Base-by-base conservation (phyloP, 2,797 vertebrate species). In the Onychomys arenicola region DNA sequence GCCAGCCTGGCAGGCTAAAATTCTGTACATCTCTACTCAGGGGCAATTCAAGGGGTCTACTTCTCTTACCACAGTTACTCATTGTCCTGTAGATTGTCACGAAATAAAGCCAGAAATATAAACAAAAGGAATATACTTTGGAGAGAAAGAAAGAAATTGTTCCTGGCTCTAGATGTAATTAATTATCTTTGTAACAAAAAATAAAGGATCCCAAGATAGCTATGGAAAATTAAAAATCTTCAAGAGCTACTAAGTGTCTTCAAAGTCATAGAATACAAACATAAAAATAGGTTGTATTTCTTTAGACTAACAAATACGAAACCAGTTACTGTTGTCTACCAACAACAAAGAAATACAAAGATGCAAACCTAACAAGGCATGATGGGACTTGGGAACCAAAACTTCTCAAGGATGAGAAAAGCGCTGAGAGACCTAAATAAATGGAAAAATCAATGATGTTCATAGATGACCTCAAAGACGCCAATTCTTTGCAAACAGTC, bases 81-180 rank as follows among this genome's bases (percentile, higher is more conserved):
- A 23, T 52, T 67, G 37, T 37, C 61, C 59, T 61, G 14, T 27
- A 93, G 69, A n/a, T 52, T 80, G 63, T 73, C 29, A 73, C 84
- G 29, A 37, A 80, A 91, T 43, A 80, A 85, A 89, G 27, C 46
- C 69, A 78, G 29, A 89, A 65, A 75, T 52, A 10, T 3, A 82
- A 89, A 57, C 55, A 86, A 86, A 94, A 78, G 32, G 27, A 17
- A 71, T 25, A 77, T 32, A 89, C 55, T 46, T 21, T 52, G 40
- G 29, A 85, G 84, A 93, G n/a, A 71, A 93, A 89, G 46, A 84
- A 91, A 81, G n/a, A 73, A 82, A 84, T 25, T 32, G 17, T 63
- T 61, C 19, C 49, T n/a, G 37, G 2, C 57, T 55, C 4, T 43
- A 92, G 55, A 92, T 23, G 69, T 77, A 2, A 87, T 16, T 59